Conservation (phyloP, 1,140 invertebrate genomes). For the Polyergus mexicanus region DNA sequence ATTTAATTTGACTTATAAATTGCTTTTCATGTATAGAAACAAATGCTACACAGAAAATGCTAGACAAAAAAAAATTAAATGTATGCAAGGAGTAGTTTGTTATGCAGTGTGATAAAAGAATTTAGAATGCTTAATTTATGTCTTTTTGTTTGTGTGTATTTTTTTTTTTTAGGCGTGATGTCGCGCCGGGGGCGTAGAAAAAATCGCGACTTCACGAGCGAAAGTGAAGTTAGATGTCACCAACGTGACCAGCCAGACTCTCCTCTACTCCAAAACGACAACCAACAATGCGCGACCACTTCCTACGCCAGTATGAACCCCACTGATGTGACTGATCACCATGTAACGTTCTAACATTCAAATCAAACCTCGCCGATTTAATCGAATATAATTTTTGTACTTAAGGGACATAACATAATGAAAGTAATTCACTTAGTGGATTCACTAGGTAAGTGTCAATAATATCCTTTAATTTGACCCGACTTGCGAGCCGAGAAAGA, state of each 20-base stretch:
- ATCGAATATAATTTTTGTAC: constrained; percentile 67
- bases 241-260: constrained; percentile 75
- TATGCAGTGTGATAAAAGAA: constrained; percentile 17
- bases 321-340: constrained; percentile 62
- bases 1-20: background rate
- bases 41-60: background rate
- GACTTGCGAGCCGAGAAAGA: background rate
- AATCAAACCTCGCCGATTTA: constrained; percentile 42
- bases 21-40: constrained; percentile 1
- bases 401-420: constrained; percentile 30
- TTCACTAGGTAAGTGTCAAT: constrained; percentile 30
- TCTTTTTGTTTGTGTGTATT: background rate
- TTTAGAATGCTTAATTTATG: background rate
- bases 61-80: background rate
- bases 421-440: background rate
- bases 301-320: constrained; percentile 85
- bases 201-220: constrained; percentile 65
- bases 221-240: constrained; percentile 67
- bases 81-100: background rate
- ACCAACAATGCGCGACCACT: constrained; percentile 81
- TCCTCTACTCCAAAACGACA: constrained; percentile 83
- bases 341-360: constrained; percentile 60
- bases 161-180: constrained; percentile 83
- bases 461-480: constrained; percentile 19
- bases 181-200: constrained; percentile 78